Evolutionary conservation across 1,140 invertebrate species (phyloP).

Genomic region (Heliconius melpomene): DNA sequence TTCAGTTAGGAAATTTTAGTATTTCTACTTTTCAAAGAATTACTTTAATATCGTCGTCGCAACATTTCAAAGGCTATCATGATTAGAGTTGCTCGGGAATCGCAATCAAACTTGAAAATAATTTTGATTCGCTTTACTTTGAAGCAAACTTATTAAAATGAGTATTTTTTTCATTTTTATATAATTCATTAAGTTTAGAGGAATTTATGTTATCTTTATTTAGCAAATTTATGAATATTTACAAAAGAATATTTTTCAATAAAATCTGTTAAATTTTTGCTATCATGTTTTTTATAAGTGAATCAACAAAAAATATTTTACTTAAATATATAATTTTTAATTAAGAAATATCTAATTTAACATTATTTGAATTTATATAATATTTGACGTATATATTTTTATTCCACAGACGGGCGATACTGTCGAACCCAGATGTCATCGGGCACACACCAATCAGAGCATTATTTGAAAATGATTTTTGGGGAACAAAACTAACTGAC

Average conservation of each 20-base stretch:
- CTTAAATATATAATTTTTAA: no score
- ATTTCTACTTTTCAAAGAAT: not conserved
- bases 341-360: no score
- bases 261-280: no score
- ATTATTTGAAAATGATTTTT: constrained; percentile 93
- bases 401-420: constrained; percentile 90
- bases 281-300: no score
- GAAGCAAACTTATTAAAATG: not conserved
- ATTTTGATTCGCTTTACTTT: constrained; percentile 8
- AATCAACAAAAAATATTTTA: no score
- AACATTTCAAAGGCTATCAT: constrained; percentile 16
- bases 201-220: not conserved
- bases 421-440: constrained; percentile 92
- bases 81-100: constrained; percentile 17
- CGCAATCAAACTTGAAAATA: constrained; percentile 24
- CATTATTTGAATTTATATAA: no score
- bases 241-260: no score
- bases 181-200: not conserved
- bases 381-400: constrained; percentile 46
- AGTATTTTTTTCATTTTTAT: not conserved
- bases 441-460: constrained; percentile 87
- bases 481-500: constrained; percentile 93
- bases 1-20: not conserved
- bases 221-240: not conserved
- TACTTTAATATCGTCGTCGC: constrained; percentile 12